Base-by-base conservation (phyloP, 2,113 vertebrate species). In the Rutilus rutilus region DNA sequence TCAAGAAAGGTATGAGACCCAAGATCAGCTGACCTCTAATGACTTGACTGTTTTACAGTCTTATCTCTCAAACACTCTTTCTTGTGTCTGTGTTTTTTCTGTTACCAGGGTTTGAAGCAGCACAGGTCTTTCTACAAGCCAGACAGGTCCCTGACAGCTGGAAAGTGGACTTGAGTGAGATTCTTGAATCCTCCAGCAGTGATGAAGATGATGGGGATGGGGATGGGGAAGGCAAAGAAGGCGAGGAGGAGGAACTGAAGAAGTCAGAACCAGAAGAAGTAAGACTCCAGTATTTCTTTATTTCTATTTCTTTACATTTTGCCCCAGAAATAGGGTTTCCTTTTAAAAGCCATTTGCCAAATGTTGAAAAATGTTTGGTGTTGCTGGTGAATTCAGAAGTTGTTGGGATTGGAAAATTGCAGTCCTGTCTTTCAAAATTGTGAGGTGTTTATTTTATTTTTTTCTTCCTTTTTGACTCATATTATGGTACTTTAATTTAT, bases 131-230 rank as follows among this genome's bases (percentile, higher is more conserved):
- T 89, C 91, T 97, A 67, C 93, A 89, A 92, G 93, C 88, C 73
- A 93, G 88, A 88, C 87, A 92, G 23, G 93, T 99, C 89, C 97
- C 98, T 74, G 95, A 95, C 14, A 93, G 92, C 77, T 99, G 98
- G 98, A 99, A 97, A 93, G 97, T 98, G 96, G 98, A 99, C 90
- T 96, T 99, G 92, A 99, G 95, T 91, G 98, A 99, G 92, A 99
- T 99, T 87, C 92, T 99, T 65, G 98, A 99, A 89, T 98, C 98
- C 0, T 99, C 98, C 47, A 98, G 97, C 90, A 98, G 97, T 30
- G 97, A 97, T 87, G 98, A 96, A 0, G 96, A 94, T 17, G 94
- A 95, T 45, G 95, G 95, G 88, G 94, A 95, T 42, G 95, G 95
- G 88, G 94, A 95, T 50, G 95, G 96, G 90, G 94, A 94, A 9